These are phyloP conservation scores for Stichopus chloronotus DNA, from an alignment of 35 echinoderm and acorn worm genomes.

Conservation along the genomic window DNA sequence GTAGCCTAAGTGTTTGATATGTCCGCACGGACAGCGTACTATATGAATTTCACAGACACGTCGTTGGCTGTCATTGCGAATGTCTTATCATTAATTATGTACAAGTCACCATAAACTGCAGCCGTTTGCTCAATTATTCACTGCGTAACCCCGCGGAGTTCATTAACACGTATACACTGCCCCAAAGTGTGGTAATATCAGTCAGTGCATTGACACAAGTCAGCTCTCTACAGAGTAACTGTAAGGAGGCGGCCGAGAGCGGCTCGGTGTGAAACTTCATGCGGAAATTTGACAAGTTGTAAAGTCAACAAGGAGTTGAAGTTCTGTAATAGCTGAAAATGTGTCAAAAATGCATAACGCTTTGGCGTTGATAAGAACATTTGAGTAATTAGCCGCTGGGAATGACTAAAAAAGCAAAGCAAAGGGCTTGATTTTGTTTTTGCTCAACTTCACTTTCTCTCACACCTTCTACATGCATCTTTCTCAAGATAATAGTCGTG, in stretches of 20 bases:
- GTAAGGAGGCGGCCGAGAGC: not conserved
- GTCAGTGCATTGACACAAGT: not conserved
- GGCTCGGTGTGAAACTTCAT: not conserved
- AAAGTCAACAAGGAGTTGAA: not conserved
- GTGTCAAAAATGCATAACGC: conserved; percentile 9
- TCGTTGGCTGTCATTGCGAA: conserved; percentile 17
- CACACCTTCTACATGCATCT: too few species aligned
- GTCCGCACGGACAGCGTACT: conserved; percentile 14
- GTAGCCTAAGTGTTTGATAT: not conserved
- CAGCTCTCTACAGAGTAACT: not conserved
- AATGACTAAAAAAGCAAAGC: not conserved
- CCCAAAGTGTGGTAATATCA: not conserved
- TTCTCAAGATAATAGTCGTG: not conserved
- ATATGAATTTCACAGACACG: not conserved
- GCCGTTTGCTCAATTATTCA: conserved; percentile 43
- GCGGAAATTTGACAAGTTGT: not conserved
- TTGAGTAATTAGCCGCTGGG: not conserved
- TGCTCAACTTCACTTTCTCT: too few species aligned
- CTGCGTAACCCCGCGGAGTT: conserved; percentile 3
- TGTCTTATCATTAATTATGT: conserved; percentile 48
- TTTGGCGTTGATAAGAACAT: not conserved
- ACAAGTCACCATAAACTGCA: not conserved
- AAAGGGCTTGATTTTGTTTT: too few species aligned
- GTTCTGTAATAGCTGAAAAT: not conserved
- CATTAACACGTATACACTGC: conserved; percentile 27